These are phyloP conservation scores for Apeira syringaria DNA, from an alignment of 2,888 invertebrate genomes.

Conservation along the genomic window DNA sequence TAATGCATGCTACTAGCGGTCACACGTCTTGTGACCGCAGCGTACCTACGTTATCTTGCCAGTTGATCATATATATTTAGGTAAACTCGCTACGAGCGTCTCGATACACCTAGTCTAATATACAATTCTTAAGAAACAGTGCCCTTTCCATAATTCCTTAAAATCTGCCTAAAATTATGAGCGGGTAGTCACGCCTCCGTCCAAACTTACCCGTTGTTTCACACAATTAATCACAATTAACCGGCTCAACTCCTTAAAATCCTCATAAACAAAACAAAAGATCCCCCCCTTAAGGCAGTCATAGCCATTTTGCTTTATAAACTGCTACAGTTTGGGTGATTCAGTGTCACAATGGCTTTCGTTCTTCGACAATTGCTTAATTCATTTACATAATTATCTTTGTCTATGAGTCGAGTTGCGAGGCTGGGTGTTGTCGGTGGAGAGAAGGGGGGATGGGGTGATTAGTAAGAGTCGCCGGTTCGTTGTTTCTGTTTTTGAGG, in stretches of 20 bases:
- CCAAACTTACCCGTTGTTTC: slow-evolving; percentile 11
- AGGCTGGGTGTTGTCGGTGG: slow-evolving; percentile 3
- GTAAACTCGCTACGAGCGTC: too few relatives aligned
- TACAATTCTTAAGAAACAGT: not conserved
- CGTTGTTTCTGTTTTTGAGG: not conserved
- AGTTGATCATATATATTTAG: too few relatives aligned
- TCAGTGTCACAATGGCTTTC: slow-evolving; percentile 27
- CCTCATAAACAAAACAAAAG: slow-evolving; percentile 32
- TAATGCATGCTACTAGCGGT: too few relatives aligned
- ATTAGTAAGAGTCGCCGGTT: not conserved
- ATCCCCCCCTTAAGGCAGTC: slow-evolving; percentile 14
- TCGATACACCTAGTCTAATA: too few relatives aligned
- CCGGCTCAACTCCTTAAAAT: slow-evolving; percentile 29
- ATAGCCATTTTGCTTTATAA: slow-evolving; percentile 22
- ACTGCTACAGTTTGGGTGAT: slow-evolving; percentile 28
- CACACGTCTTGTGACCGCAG: too few relatives aligned
- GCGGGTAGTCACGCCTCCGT: slow-evolving; percentile 1
- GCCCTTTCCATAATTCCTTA: not conserved
- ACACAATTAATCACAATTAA: slow-evolving; percentile 24
- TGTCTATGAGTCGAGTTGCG: slow-evolving; percentile 12
- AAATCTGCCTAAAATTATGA: slow-evolving; percentile 3
- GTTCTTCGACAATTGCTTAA: slow-evolving; percentile 32
- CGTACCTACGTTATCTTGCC: too few relatives aligned
- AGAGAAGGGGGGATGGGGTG: too few relatives aligned
- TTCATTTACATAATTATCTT: slow-evolving; percentile 35